Percentiles rank a stretch among this genome's conserved stretches.
Evolutionary conservation across 2,797 vertebrate species (phyloP).

Genomic region (Sus cebifrons): DNA sequence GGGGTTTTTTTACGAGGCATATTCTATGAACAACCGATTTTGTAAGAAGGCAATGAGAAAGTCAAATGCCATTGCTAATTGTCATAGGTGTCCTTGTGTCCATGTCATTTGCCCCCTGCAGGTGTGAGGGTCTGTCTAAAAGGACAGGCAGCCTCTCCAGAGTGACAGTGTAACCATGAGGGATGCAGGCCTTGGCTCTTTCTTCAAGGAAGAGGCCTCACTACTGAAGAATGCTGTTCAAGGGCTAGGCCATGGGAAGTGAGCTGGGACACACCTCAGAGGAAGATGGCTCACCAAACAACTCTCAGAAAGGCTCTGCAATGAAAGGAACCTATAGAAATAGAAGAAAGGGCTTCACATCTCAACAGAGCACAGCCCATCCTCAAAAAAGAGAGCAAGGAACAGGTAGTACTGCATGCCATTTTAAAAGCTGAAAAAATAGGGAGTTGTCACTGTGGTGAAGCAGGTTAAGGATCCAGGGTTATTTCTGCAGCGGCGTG

Average conservation of each 20-base stretch:
- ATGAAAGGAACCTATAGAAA: background rate
- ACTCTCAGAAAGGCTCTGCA: background rate
- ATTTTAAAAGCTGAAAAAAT: constrained; percentile 36
- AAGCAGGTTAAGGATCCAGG: no score
- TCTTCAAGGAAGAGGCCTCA: background rate
- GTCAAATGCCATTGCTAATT: constrained; percentile 39
- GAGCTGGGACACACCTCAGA: background rate
- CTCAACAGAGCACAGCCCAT: background rate
- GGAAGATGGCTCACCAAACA: background rate
- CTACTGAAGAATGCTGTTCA: constrained; percentile 8
- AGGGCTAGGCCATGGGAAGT: background rate
- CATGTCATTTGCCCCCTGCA: background rate
- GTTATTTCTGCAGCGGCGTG: no score
- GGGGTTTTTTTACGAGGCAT: constrained; percentile 26
- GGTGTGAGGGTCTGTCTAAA: background rate
- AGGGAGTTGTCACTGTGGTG: no score
- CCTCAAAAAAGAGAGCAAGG: constrained; percentile 11
- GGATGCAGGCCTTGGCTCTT: background rate
- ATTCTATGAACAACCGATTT: constrained; percentile 36
- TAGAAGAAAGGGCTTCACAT: background rate
- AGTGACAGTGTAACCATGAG: background rate
- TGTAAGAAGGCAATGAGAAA: constrained; percentile 58
- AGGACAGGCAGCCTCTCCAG: background rate
- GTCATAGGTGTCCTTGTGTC: background rate
- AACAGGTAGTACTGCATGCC: background rate